These are phyloP conservation scores for Macroramphosus scolopax DNA, from an alignment of 2,797 vertebrate genomes.

Conservation along the genomic window DNA sequence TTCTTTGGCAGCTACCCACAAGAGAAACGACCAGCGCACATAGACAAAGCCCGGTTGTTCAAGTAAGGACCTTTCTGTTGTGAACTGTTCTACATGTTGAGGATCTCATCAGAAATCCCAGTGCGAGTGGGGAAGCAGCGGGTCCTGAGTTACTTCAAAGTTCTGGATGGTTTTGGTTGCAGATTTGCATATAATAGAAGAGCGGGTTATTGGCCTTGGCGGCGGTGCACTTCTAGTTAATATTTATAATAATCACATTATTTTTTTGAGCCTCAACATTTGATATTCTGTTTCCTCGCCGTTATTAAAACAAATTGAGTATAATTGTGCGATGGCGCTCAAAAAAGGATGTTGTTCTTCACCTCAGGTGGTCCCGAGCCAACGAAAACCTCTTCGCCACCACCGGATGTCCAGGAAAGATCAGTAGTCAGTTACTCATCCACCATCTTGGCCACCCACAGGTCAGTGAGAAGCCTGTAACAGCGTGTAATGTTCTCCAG, in stretches of 20 bases:
- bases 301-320: not conserved
- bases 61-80: conserved; percentile 84
- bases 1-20: conserved; percentile 86
- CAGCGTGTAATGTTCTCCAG: not conserved
- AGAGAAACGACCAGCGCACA: conserved; percentile 90
- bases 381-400: conserved; percentile 95
- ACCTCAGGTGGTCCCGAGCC: conserved; percentile 87
- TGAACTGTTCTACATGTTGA: too few relatives aligned
- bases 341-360: not conserved
- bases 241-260: not conserved
- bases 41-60: conserved; percentile 87
- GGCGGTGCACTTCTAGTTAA: not conserved
- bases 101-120: too few relatives aligned
- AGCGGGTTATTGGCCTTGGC: not conserved
- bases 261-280: not conserved
- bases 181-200: conserved; percentile 1
- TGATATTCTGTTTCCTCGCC: not conserved
- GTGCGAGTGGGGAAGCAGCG: too few relatives aligned
- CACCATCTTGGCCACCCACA: conserved; percentile 96
- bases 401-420: conserved; percentile 93
- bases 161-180: not conserved
- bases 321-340: conserved; percentile 1
- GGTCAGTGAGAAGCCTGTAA: conserved; percentile 72
- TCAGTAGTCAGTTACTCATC: conserved; percentile 87
- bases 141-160: too few relatives aligned